Conservation (phyloP, 2,797 vertebrate genomes). For the Diceros bicornis region DNA sequence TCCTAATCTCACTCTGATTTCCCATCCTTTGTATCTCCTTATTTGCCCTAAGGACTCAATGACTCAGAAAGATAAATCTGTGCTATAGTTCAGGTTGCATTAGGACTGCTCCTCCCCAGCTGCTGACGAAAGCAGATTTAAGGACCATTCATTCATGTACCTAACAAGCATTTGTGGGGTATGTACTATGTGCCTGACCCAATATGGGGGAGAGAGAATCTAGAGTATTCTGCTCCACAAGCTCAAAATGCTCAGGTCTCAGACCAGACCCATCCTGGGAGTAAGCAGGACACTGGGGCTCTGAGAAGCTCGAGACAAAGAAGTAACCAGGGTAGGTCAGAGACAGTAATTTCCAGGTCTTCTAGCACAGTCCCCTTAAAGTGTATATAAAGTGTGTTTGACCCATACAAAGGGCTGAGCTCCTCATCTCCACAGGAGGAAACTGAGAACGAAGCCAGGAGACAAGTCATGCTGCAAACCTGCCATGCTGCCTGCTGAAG, state of each 20-base stretch:
- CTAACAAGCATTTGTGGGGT: background rate
- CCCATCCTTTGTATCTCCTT: background rate
- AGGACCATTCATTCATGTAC: too few species aligned
- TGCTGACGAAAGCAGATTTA: background rate
- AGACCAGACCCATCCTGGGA: background rate
- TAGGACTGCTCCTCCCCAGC: background rate
- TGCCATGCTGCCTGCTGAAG: background rate
- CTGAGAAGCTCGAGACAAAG: background rate
- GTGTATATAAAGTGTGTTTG: background rate
- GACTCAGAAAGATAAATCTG: background rate
- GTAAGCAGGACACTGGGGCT: background rate
- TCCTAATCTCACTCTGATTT: background rate
- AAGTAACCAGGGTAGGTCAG: background rate
- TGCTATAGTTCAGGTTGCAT: background rate
- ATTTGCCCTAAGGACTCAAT: background rate
- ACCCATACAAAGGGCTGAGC: background rate
- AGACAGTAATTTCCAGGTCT: background rate
- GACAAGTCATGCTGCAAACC: background rate
- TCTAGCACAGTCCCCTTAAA: background rate
- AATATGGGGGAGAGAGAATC: background rate
- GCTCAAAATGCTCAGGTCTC: background rate
- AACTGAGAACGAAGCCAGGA: background rate
- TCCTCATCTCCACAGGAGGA: background rate
- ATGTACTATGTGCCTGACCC: background rate
- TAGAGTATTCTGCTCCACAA: too few species aligned